phyloP scores from a whole-genome alignment of 2,797 vertebrate species.

The Acanthopagrus latus region DNA sequence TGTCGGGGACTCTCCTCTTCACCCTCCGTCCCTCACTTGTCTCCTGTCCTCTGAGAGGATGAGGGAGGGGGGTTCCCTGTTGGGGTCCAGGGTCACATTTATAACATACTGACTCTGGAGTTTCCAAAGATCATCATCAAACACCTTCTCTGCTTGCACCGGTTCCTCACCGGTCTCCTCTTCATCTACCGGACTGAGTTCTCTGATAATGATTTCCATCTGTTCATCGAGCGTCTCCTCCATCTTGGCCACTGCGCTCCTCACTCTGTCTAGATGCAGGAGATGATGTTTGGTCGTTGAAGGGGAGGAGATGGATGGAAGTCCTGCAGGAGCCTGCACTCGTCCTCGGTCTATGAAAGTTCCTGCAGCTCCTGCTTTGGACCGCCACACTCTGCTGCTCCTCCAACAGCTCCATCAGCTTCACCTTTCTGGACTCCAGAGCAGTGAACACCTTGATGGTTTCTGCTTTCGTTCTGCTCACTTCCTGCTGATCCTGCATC shows the following conservation, averaged over 20 bases:
- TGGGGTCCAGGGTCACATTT: conserved; percentile 16
- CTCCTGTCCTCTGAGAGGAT: conserved; percentile 20
- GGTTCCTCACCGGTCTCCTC: background rate
- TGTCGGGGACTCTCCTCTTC: background rate
- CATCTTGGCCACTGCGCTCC: background rate
- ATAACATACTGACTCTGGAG: background rate
- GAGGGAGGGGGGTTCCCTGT: conserved; percentile 16
- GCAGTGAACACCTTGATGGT: background rate
- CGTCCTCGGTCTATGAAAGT: conserved; percentile 10
- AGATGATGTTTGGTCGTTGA: background rate
- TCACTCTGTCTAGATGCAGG: background rate
- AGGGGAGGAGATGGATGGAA: background rate
- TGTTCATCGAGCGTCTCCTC: background rate
- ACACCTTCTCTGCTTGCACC: background rate
- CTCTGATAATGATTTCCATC: conserved; percentile 1
- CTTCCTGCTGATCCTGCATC: background rate
- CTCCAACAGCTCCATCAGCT: conserved; percentile 19
- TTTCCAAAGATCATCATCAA: background rate
- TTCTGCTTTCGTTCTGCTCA: conserved; percentile 15
- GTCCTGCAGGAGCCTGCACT: conserved; percentile 22
- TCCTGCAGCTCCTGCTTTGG: conserved; percentile 2
- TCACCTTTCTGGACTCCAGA: background rate
- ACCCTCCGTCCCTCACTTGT: background rate
- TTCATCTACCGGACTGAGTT: rapidly evolving
- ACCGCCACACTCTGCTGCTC: conserved; percentile 21